phyloP scores from a whole-genome alignment of 2,797 vertebrate genomes.

The Paguma larvata region DNA sequence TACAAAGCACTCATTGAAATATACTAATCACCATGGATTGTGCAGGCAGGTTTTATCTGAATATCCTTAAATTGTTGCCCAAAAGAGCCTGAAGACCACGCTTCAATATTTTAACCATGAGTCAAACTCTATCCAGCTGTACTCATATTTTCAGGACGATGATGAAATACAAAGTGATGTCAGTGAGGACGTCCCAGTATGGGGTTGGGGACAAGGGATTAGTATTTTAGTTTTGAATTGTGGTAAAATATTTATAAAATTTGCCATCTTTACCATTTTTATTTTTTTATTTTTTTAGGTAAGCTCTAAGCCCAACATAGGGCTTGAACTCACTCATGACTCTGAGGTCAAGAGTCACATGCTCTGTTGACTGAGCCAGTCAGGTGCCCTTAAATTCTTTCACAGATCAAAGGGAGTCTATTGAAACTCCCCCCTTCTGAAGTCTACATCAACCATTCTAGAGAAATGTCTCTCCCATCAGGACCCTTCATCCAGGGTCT shows the following conservation, averaged over 20 bases:
- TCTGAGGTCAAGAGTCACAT: neutral
- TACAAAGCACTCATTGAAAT: constrained; percentile 17
- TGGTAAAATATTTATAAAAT: neutral
- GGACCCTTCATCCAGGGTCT: neutral
- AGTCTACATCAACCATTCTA: neutral
- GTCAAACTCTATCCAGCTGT: neutral
- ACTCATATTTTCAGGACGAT: constrained; percentile 47
- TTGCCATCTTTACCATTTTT: neutral
- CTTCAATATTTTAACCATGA: neutral
- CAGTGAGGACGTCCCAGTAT: neutral
- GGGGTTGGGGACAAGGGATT: neutral
- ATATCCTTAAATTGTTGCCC: neutral
- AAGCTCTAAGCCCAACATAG: neutral
- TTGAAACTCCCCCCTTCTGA: neutral
- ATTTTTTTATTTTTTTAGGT: neutral
- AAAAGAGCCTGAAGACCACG: neutral
- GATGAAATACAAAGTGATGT: neutral
- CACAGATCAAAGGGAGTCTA: neutral
- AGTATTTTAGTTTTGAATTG: neutral
- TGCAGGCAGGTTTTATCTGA: neutral
- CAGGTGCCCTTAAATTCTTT: neutral
- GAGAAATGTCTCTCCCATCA: constrained; percentile 28
- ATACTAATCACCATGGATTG: neutral
- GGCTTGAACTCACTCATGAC: neutral
- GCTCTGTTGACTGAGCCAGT: neutral